phyloP scores from a whole-genome alignment of 2,113 vertebrate species.

The Saimiri boliviensis region DNA sequence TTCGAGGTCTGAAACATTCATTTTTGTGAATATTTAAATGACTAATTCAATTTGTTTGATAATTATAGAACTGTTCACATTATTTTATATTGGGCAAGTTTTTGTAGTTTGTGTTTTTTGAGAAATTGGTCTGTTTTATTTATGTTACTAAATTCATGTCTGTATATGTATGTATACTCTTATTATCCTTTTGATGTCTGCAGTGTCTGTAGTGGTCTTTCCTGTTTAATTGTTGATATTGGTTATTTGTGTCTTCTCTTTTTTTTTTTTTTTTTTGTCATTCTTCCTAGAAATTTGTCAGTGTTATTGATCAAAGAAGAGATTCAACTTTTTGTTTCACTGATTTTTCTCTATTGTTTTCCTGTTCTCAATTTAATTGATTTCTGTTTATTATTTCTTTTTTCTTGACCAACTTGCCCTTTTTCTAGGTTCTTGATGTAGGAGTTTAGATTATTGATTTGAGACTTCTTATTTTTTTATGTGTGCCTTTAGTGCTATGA shows the following conservation, averaged over 20 bases:
- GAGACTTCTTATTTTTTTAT: background rate
- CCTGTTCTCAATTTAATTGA: background rate
- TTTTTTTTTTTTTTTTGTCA: background rate
- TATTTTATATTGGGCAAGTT: background rate
- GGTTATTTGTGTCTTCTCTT: background rate
- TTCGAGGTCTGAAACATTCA: background rate
- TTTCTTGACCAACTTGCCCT: background rate
- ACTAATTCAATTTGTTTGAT: background rate
- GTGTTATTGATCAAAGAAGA: background rate
- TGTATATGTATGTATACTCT: background rate
- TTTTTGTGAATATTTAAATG: background rate
- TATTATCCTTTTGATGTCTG: background rate
- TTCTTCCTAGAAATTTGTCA: background rate
- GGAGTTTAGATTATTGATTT: background rate
- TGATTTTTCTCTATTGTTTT: background rate
- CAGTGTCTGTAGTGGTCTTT: background rate
- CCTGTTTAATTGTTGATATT: background rate
- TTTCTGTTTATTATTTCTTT: background rate
- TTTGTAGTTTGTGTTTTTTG: background rate
- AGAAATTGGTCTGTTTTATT: background rate
- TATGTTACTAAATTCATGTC: background rate
- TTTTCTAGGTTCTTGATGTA: background rate
- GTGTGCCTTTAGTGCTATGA: background rate
- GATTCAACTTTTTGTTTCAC: background rate
- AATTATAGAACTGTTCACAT: background rate